Conservation (phyloP, 64 coral and sea anemone genomes). For the Hydrozoanthus tunicans region DNA sequence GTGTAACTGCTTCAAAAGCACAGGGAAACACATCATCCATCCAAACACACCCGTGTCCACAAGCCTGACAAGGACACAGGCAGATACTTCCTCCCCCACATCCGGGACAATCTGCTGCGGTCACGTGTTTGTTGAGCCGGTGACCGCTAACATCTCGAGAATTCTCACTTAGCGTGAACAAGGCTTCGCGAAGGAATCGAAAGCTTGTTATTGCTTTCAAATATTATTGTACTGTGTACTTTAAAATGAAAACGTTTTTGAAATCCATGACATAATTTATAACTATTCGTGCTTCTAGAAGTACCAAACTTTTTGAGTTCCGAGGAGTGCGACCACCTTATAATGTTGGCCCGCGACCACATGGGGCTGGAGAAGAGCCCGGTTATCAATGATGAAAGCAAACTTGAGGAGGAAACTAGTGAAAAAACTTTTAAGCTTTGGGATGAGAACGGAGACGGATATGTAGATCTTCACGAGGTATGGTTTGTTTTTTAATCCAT, state of each 20-base stretch:
- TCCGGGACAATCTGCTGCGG: no score
- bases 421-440: slow-evolving; percentile 75
- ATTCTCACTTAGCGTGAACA: no score
- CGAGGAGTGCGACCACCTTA: slow-evolving; percentile 81
- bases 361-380: slow-evolving; percentile 88
- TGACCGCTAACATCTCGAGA: no score
- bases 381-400: slow-evolving; percentile 30
- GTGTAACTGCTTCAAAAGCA: no score
- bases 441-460: slow-evolving; percentile 81
- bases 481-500: background rate
- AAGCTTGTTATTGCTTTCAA: background rate
- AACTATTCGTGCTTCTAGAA: slow-evolving; percentile 24
- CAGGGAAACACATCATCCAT: no score
- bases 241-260: no score
- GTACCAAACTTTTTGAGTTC: slow-evolving; percentile 72
- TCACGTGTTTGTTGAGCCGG: no score
- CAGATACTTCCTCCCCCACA: no score
- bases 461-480: slow-evolving; percentile 76
- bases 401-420: slow-evolving; percentile 82
- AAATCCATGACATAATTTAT: background rate
- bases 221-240: background rate
- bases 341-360: slow-evolving; percentile 71
- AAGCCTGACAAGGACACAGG: no score
- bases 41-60: no score
- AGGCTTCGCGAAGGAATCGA: background rate